Evolutionary conservation across 2,113 vertebrate species (phyloP), one percentile per base, ranked within the genome.

Genomic region (Entosphenus tridentatus): DNA sequence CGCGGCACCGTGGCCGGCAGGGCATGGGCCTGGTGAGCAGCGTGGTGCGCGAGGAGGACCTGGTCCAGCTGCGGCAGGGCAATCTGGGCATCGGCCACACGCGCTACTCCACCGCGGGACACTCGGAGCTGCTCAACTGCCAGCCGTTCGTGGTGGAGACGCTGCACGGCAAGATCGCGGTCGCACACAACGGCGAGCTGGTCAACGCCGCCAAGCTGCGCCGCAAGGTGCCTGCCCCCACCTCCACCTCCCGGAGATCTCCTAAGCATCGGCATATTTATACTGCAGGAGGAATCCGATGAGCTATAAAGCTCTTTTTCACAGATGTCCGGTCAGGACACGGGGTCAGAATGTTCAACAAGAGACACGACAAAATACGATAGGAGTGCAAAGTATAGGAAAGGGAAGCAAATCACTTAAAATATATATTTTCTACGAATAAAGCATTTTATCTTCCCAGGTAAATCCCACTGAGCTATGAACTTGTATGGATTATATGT

Each of bases 111-210:
- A 98, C 93, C 1, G 89, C 87, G 0, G 93, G 93, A 62, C 86
- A 83, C 70, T 93, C 88, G 2, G 93, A 92, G 75, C 80, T 98
- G 76, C 89, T 93, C 80, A 98, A 97, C 76, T 97, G 92, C 76
- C 93, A 98, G 76, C 93, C 93, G 9, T 98, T 98, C 73, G 92
- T 98, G 3, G 93, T 97, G 70, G 93, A 98, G 73, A 98, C 88
- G 1, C 84, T 98, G 71, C 92, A 95, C 10, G 93, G 92, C 69
- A 86, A 86, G 80, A 97, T 97, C 0, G 93, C 91, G 4, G 91
- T 98, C 21, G 92, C 93, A 0, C 93, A 98, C 79, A 98, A 98
- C 0, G 93, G 93, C 8, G 92, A 98, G 76, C 75, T 98, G 17
- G 82, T 95, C 14, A 98, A 98, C 3, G 86, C 93, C 59, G 72